Evolutionary conservation across 2,113 vertebrate species (phyloP).

Genomic region (Aptenodytes forsteri): DNA sequence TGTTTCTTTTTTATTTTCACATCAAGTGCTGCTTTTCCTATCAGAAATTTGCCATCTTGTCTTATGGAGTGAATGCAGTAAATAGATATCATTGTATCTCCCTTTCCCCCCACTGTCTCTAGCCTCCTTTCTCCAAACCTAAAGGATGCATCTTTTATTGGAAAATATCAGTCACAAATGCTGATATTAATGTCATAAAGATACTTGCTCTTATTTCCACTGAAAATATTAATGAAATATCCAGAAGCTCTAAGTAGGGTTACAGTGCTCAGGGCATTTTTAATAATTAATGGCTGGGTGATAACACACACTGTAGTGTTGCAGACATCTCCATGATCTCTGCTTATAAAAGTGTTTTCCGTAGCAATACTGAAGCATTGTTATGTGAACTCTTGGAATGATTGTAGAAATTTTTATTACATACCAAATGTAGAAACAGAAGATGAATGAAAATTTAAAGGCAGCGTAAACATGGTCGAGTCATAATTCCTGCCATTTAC

Average conservation of each 20-base stretch:
- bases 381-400: neutral
- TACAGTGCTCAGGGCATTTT: slow-evolving; percentile 12
- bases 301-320: neutral
- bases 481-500: neutral
- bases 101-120: neutral
- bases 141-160: neutral
- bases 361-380: neutral
- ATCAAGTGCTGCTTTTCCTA: neutral
- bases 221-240: slow-evolving; percentile 19
- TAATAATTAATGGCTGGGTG: slow-evolving; percentile 23
- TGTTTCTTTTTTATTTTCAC: neutral
- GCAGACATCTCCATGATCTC: neutral
- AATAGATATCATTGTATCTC: neutral
- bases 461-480: neutral
- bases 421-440: neutral
- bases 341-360: neutral
- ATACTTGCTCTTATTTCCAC: slow-evolving; percentile 2
- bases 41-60: neutral
- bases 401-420: neutral
- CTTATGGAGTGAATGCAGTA: neutral
- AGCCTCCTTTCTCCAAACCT: neutral
- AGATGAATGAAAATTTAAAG: neutral
- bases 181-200: slow-evolving; percentile 23
- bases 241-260: neutral
- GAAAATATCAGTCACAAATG: neutral